Evolutionary conservation across 64 coral and sea anemone species (phyloP), one percentile per base, ranked within the genome.

Genomic region (Pocillopora damicornis): DNA sequence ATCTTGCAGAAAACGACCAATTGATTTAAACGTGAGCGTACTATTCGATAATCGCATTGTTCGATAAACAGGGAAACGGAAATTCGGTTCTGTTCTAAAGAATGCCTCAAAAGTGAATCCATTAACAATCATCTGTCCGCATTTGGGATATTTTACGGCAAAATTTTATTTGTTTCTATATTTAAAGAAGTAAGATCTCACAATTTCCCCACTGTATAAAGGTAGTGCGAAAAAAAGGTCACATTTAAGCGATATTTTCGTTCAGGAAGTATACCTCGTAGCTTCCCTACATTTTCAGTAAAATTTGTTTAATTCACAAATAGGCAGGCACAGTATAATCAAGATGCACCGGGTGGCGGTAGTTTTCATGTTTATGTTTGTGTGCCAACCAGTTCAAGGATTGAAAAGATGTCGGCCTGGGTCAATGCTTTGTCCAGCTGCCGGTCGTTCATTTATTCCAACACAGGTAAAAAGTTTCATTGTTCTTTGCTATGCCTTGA

Each of bases 1-100:
- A 83, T 64, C 10, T 22, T 18, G 61, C 9, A 51, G 61, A 83
- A 85, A 85, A 85, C 37, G 81, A n/a, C 64, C 35, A 38, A 85
- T 73, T 58, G 35, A 22, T 85, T 73, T 7, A 56, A 25, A 68
- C 62, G 25, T 18, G 13, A 8, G 72, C 2, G n/a, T 36, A 11
- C 18, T 23, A 20, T 30, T 11, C 67, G 22, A 17, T n/a, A 5
- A 22, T 58, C 25, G 25, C 16, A 85, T 67, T 85, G 63, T 85
- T 67, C 35, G 26, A 72, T 71, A 37, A 38, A 56, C 6, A 51
- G 11, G 15, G 13, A 8, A 25, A 20, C 57, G 35, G 63, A 25
- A 72, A 58, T 85, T 57, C 64, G 15, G 12, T 85, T 72, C 61
- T 42, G n/a, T 4, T 73, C 11, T 56, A n/a, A 17, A 71, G 37